Conservation (phyloP, 1,140 invertebrate species). For the Lasaia peninsularis region DNA sequence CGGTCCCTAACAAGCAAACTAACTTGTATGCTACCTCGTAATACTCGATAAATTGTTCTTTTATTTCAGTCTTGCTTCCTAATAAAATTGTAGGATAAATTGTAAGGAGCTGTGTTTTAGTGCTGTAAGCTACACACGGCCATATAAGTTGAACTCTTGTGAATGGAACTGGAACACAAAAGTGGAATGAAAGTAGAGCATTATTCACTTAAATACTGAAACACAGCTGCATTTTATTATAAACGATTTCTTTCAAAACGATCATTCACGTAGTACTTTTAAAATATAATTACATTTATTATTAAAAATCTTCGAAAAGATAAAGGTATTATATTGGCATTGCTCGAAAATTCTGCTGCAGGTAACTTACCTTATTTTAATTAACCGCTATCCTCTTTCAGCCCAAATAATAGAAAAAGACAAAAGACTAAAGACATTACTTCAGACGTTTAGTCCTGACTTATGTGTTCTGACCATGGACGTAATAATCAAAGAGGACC, state of each 20-base stretch:
- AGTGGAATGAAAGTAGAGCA: background rate
- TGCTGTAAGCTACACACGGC: background rate
- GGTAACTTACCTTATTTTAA: too few species aligned
- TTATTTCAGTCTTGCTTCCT: background rate
- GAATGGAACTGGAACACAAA: background rate
- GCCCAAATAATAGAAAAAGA: too few species aligned
- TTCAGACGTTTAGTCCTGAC: too few species aligned
- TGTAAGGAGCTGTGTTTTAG: conserved; percentile 1
- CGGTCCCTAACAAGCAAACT: background rate
- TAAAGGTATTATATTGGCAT: too few species aligned
- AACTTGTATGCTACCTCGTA: background rate
- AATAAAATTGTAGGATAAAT: background rate
- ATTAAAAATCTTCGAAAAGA: too few species aligned
- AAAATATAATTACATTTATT: too few species aligned
- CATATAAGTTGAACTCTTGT: background rate
- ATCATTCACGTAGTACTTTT: too few species aligned
- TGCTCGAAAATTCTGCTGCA: too few species aligned
- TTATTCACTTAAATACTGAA: background rate
- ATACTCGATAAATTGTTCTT: background rate
- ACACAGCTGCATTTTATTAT: background rate
- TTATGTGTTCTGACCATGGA: too few species aligned
- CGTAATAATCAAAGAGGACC: too few species aligned
- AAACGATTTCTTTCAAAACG: background rate
- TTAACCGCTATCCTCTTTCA: too few species aligned
- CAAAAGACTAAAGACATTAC: too few species aligned